A percentile compares a stretch with the other conserved stretches of the same genome.
Evolutionary conservation across 2,888 invertebrate species (phyloP).

Genomic region (Strigamia crassipes): DNA sequence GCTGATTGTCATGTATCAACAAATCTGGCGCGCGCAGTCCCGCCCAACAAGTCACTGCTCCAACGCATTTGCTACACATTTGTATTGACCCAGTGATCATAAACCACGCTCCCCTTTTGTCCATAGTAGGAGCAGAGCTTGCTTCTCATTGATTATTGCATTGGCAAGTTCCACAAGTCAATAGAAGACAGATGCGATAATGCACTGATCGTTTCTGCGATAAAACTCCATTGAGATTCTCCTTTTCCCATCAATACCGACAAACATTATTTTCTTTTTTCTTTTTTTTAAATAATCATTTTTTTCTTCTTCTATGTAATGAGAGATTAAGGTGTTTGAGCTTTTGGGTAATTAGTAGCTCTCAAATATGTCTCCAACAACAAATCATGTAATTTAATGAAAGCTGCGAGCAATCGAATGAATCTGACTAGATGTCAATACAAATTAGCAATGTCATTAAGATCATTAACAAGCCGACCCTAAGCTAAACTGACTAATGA

Average conservation of each 20-base stretch:
- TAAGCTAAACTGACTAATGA: constrained; percentile 10
- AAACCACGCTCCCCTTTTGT: constrained; percentile 8
- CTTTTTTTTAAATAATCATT: background rate
- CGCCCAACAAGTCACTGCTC: background rate
- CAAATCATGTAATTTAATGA: constrained; percentile 10
- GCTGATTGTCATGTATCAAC: background rate
- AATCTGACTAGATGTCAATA: constrained; percentile 4
- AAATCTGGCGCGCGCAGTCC: constrained; percentile 4
- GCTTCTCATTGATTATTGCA: constrained; percentile 1
- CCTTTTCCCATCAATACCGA: background rate
- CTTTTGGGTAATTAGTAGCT: background rate
- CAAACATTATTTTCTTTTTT: too few species aligned
- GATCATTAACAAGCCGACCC: background rate
- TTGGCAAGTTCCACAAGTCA: constrained; percentile 4
- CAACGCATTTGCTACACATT: constrained; percentile 4
- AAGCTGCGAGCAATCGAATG: background rate
- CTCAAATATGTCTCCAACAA: background rate
- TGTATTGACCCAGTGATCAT: constrained; percentile 10
- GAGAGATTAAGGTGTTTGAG: constrained; percentile 4
- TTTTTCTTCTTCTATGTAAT: background rate
- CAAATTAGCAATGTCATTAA: constrained; percentile 4
- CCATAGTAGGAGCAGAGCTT: background rate
- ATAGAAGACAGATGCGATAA: constrained; percentile 10
- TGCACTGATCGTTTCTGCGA: constrained; percentile 10
- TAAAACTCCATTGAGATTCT: background rate